Evolutionary conservation across 1,140 invertebrate genomes (phyloP), one percentile per base, ranked within the genome.

Genomic region (Pseudomyrmex flavicornis): DNA sequence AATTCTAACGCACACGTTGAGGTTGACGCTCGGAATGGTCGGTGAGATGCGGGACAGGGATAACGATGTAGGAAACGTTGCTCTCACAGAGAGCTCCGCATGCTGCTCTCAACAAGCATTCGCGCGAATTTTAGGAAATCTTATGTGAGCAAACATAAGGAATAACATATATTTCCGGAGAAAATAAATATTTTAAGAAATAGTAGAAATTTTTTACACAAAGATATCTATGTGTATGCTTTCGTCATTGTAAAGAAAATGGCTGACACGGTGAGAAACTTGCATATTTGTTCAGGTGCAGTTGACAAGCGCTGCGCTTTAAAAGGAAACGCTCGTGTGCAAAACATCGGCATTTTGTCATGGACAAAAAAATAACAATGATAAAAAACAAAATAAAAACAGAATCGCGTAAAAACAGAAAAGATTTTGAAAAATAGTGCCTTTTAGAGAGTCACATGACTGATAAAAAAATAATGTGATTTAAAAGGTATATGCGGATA

Each of bases 1-100:
- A 65, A 77, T 70, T 59, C 54, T 56, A 52, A 63, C 65, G 35
- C 0, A 7, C 13, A 13, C 20, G 26, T 61, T 15, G 72, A 83
- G 80, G 72, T 77, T 73, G 80, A 83, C 70, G 52, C 62, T 58
- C 54, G n/a, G 35, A 12, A 20, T 26, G 76, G 20, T 46, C 54
- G 61, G 2, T 44, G 44, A 70, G 50, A 52, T 35, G 68, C 3
- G 35, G 10, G 44, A 5, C 10, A 20, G 58, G 10, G 52, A 69
- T 76, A 66, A 22, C 4, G 35, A 17, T 20, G 2, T 20, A 35
- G 44, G 44, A 20, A 69, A 58, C 46, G 35, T 58, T 70, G 35
- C 35, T 69, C 65, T 48, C 35, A 54, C 20, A 15, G 15, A 58
- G 46, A 58, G 46, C 50, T 69, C 52, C 13, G 13, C 35, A 22